Evolutionary conservation across 1,140 invertebrate genomes (phyloP).

Genomic region (Drosophila pandora): DNA sequence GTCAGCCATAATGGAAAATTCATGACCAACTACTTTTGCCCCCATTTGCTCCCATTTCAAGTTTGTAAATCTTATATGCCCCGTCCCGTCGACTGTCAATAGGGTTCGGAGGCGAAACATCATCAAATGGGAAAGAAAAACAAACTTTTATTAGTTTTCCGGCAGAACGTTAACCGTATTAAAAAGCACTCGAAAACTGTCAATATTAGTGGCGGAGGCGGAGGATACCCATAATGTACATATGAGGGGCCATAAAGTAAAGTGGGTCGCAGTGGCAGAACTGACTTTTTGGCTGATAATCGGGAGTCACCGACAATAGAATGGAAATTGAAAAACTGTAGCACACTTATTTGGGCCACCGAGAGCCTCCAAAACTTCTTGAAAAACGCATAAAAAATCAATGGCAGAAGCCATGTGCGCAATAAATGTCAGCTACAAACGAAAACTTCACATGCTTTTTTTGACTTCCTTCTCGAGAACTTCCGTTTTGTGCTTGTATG

Average conservation of each 20-base stretch:
- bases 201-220: conserved; percentile 44
- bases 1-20: conserved; percentile 61
- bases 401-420: conserved; percentile 74
- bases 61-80: conserved; percentile 62
- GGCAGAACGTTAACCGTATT: conserved; percentile 65
- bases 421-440: conserved; percentile 74
- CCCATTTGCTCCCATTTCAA: conserved; percentile 33
- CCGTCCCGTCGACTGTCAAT: conserved; percentile 44
- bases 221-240: conserved; percentile 10
- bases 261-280: conserved; percentile 14
- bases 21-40: conserved; percentile 40
- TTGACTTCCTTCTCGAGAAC: conserved; percentile 17
- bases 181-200: conserved; percentile 57
- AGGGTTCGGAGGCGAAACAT: conserved; percentile 43
- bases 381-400: conserved; percentile 80
- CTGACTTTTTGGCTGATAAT: conserved; percentile 33
- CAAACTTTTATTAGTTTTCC: conserved; percentile 71
- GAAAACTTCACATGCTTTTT: conserved; percentile 63
- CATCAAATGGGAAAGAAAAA: conserved; percentile 31
- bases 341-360: conserved; percentile 56
- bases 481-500: conserved; percentile 14
- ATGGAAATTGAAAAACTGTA: conserved; percentile 58
- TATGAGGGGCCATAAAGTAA: conserved; percentile 15
- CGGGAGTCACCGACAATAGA: conserved; percentile 35
- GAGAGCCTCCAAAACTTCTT: conserved; percentile 59